A percentile compares a stretch with the other conserved stretches of the same genome.
Conservation (phyloP, 2,888 invertebrate genomes). For the Ctenicera cuprea region DNA sequence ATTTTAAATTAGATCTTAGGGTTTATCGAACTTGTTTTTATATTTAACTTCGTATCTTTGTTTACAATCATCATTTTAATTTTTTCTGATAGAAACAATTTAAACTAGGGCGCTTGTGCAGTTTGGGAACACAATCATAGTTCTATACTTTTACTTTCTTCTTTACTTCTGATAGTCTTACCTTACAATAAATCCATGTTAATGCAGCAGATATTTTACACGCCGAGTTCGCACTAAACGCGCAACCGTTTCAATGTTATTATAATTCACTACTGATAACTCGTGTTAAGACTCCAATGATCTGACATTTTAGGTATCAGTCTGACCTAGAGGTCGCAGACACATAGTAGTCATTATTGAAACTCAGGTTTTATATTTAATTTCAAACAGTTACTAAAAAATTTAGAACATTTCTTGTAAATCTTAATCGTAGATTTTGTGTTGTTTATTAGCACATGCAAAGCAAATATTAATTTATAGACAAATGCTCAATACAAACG, state of each 20-base stretch:
- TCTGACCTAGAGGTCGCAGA: constrained; percentile 9
- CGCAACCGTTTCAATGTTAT: neutral
- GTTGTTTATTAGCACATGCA: no score
- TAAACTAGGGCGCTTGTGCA: neutral
- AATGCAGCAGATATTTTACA: neutral
- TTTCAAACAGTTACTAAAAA: neutral
- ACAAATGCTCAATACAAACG: no score
- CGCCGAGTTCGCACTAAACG: neutral
- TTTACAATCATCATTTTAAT: neutral
- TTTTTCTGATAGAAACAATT: no score
- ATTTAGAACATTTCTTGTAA: no score
- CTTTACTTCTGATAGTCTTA: neutral
- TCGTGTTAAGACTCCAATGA: neutral
- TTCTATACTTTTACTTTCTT: no score
- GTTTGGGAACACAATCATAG: no score
- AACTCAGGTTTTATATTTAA: neutral
- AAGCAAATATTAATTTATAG: no score
- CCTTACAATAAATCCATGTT: neutral
- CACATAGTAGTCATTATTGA: neutral
- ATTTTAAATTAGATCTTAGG: neutral
- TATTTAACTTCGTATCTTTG: neutral
- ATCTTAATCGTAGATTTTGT: no score
- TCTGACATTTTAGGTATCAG: constrained; percentile 12
- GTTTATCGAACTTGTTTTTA: neutral
- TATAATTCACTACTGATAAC: constrained; percentile 17